Conservation (phyloP, 1,140 invertebrate genomes). For the Danaus melanippus region DNA sequence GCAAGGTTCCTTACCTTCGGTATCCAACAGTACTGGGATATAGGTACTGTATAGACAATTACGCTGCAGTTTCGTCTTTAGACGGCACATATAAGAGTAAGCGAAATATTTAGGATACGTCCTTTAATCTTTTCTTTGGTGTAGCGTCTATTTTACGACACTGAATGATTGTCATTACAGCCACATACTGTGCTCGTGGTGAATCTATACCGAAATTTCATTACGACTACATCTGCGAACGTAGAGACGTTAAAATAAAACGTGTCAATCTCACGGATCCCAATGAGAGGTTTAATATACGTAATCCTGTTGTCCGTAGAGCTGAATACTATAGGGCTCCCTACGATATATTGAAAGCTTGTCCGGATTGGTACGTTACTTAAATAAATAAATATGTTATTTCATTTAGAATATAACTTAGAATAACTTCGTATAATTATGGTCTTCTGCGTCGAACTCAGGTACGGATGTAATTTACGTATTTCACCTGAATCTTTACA, state of each 20-base stretch:
- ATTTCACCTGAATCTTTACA: constrained; percentile 50
- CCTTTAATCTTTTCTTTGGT: too few relatives aligned
- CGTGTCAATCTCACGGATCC: constrained; percentile 54
- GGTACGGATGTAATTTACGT: constrained; percentile 59
- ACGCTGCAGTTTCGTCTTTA: constrained; percentile 47
- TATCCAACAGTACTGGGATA: constrained; percentile 52
- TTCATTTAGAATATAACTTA: too few relatives aligned
- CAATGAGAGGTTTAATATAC: constrained; percentile 56
- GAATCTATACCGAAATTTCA: constrained; percentile 59
- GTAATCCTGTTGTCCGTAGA: constrained; percentile 54
- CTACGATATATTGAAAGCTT: constrained; percentile 56
- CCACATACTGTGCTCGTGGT: constrained; percentile 54
- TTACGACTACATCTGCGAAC: constrained; percentile 63
- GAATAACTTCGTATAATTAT: too few relatives aligned
- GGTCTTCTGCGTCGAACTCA: constrained; percentile 6
- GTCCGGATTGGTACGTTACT: constrained; percentile 53
- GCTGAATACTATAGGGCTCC: constrained; percentile 59
- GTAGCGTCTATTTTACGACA: too few relatives aligned
- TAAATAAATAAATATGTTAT: not conserved
- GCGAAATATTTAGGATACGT: constrained; percentile 3
- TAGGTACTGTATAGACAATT: constrained; percentile 56
- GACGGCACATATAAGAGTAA: constrained; percentile 58
- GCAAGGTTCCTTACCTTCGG: constrained; percentile 50
- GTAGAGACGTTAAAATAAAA: constrained; percentile 54
- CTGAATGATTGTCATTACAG: constrained; percentile 20